phyloP scores from a whole-genome alignment of 2,888 invertebrate species.

The Drosophila meridiana region DNA sequence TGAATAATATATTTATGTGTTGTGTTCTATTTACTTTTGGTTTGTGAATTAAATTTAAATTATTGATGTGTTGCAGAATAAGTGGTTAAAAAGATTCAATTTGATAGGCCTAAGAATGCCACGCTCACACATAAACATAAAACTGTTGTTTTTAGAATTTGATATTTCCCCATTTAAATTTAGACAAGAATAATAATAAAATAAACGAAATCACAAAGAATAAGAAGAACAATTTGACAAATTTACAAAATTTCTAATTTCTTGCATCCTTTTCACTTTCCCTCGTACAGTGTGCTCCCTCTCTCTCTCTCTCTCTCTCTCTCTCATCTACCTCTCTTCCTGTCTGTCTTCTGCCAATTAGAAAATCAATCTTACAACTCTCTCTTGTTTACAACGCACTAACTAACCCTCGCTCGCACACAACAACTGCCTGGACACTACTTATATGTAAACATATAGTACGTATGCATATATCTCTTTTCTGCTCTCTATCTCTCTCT shows the following conservation, averaged over 20 bases:
- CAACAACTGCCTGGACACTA: slow-evolving; percentile 10
- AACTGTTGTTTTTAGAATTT: slow-evolving; percentile 16
- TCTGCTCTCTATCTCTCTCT: not conserved
- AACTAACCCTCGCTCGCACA: slow-evolving; percentile 11
- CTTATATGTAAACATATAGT: slow-evolving; percentile 10
- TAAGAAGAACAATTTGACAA: slow-evolving; percentile 20
- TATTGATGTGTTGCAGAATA: slow-evolving; percentile 17
- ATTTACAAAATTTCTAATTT: slow-evolving; percentile 53
- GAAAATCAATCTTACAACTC: slow-evolving; percentile 79
- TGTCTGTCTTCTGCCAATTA: slow-evolving; percentile 58
- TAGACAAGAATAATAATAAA: slow-evolving; percentile 29
- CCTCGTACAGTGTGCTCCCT: slow-evolving; percentile 30
- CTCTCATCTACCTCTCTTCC: not conserved
- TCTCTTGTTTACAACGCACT: slow-evolving; percentile 67
- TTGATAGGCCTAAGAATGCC: slow-evolving; percentile 29
- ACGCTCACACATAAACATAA: slow-evolving; percentile 32
- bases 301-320: not conserved
- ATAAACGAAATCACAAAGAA: slow-evolving; percentile 10
- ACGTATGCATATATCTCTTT: not conserved
- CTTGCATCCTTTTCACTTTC: not conserved
- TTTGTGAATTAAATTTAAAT: slow-evolving; percentile 24
- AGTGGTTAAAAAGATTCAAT: slow-evolving; percentile 29
- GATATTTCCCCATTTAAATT: slow-evolving; percentile 24
- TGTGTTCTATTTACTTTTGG: slow-evolving; percentile 33
- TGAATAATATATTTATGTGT: slow-evolving; percentile 40